A percentile compares a stretch with the other conserved stretches of the same genome.
Conservation (phyloP, 2,888 invertebrate genomes). For the Gerris lacustris region DNA sequence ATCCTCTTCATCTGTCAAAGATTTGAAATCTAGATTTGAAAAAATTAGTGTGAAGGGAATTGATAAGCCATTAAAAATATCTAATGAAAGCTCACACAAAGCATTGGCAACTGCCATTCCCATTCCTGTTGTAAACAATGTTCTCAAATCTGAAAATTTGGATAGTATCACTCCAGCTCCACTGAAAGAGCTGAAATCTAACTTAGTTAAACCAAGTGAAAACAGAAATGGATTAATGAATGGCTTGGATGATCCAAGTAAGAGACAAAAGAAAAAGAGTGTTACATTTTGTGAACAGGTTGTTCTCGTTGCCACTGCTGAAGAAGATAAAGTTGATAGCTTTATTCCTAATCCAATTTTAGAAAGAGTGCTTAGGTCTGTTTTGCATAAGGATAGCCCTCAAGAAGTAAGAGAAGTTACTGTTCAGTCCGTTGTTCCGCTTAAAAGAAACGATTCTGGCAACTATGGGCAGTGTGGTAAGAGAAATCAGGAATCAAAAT, state of each 20-base stretch:
- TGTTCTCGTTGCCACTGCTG: constrained; percentile 80
- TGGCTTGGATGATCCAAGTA: constrained; percentile 34
- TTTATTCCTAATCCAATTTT: constrained; percentile 84
- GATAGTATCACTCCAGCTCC: neutral
- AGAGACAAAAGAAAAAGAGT: constrained; percentile 73
- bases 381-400: constrained; percentile 56
- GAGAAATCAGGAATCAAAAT: constrained; percentile 24
- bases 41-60: constrained; percentile 35
- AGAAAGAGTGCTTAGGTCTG: constrained; percentile 70
- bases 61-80: constrained; percentile 18
- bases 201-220: constrained; percentile 13
- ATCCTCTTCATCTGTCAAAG: constrained; percentile 48
- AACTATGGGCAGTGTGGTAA: constrained; percentile 37
- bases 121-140: constrained; percentile 9
- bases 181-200: constrained; percentile 22
- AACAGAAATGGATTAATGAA: constrained; percentile 2
- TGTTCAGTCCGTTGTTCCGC: constrained; percentile 31
- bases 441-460: constrained; percentile 33
- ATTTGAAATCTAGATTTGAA: constrained; percentile 73
- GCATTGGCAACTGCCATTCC: constrained; percentile 7
- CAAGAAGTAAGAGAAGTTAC: constrained; percentile 36
- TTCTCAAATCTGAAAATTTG: constrained; percentile 12
- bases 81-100: constrained; percentile 8
- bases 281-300: constrained; percentile 93
- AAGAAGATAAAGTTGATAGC: constrained; percentile 80